Base-by-base conservation (phyloP, 2,797 vertebrate genomes). In the Sebastes jordani region DNA sequence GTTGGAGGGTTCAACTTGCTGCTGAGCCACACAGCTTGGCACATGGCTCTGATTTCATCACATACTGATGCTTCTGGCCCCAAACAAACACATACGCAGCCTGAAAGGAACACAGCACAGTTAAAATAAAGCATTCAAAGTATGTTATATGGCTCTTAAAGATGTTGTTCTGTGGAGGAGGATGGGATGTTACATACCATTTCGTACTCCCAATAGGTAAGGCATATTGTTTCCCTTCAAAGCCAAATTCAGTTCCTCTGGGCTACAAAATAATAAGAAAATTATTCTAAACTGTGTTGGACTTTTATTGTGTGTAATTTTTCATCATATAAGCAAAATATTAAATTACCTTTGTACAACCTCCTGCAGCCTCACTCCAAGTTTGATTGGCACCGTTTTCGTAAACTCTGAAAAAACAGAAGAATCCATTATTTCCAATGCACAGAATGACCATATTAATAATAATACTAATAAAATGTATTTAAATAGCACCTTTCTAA, bases 291-390 rank as follows among this genome's bases (percentile, higher is more conserved):
- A 66, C 13, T 25, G 8, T 36, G 20, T 38, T 71, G n/a, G 78
- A n/a, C 6, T 49, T 13, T 59, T 54, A 60, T 55, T 36, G 22
- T 11, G 5, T 49, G 3, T 34, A 10, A 18, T 29, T 72, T 30
- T 29, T 65, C 1, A 70, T 61, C 25, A 46, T 22, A 11, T 18
- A 13, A 74, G 13, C 2, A 71, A 78, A 74, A 64, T 0, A n/a
- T 32, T 1, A 30, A 80, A 11, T 75, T 82, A 96, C 96, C 87
- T 91, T 74, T 85, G 85, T 1, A 93, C 75, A 67, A 95, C 71
- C n/a, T 96, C 95, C 66, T 91, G 88, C 32, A 96, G 93, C 76
- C 86, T 92, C 61, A 95, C 95, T 29, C 95, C 96, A 6, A 96
- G 92, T 78, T 77, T 94, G 73, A 96, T 77, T 6, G 88, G 86